Conservation (phyloP, 2,113 vertebrate species). For the Ictalurus punctatus region DNA sequence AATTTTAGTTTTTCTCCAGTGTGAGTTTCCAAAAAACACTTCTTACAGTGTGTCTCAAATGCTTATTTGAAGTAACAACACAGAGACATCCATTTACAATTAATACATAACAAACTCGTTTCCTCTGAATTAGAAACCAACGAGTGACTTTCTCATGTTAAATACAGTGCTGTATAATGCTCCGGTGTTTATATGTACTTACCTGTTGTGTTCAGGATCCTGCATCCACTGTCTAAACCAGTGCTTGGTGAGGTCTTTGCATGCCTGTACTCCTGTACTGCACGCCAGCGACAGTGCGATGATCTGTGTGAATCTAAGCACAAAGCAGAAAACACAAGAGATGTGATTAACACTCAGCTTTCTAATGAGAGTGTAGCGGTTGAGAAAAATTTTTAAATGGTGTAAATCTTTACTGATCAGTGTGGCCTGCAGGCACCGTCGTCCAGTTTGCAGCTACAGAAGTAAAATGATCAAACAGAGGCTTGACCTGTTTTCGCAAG, state of each 20-base stretch:
- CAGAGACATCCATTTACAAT: neutral
- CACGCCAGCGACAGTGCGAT: conserved; percentile 82
- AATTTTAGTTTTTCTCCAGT: neutral
- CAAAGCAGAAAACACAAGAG: neutral
- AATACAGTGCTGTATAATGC: neutral
- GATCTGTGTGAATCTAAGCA: conserved; percentile 82
- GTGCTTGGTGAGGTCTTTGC: conserved; percentile 47
- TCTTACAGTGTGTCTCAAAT: neutral
- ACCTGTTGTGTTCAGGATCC: conserved; percentile 61
- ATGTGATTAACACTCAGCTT: neutral
- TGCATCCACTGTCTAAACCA: conserved; percentile 72
- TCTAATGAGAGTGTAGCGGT: neutral
- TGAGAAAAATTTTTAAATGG: neutral
- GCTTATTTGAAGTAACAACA: neutral
- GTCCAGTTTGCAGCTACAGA: conserved; percentile 64
- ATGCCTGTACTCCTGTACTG: conserved; percentile 62
- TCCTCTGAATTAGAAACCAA: neutral
- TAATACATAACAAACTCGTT: neutral
- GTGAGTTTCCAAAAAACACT: neutral
- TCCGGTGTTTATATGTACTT: conserved; percentile 58
- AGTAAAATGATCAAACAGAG: conserved; percentile 76
- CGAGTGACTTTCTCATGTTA: neutral
- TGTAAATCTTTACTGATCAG: conserved; percentile 78
- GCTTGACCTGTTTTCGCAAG: conserved; percentile 76
- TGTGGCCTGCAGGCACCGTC: conserved; percentile 55